Evolutionary conservation across 2,113 vertebrate genomes (phyloP).

Genomic region (Xenopus laevis): DNA sequence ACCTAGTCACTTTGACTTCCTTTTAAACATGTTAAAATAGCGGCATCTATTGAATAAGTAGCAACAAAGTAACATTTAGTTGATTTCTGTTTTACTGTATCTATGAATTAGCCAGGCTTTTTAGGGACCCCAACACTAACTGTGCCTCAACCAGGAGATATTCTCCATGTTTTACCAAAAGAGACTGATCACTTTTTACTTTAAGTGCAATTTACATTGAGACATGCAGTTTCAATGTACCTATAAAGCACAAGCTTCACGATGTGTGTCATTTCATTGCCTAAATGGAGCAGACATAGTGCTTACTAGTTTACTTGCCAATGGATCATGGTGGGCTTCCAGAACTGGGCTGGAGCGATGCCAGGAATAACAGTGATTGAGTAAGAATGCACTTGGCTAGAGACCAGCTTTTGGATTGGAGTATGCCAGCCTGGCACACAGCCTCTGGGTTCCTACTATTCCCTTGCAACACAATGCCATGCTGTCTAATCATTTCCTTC

Average conservation of each 20-base stretch:
- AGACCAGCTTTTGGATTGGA: slow-evolving; percentile 23
- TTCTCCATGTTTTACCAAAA: too few species aligned
- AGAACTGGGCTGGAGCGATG: slow-evolving; percentile 32
- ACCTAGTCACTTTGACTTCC: too few species aligned
- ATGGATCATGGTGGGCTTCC: slow-evolving; percentile 24
- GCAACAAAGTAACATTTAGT: too few species aligned
- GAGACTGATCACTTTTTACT: too few species aligned
- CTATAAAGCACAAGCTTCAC: neutral
- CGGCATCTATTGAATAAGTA: too few species aligned
- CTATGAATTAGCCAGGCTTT: too few species aligned
- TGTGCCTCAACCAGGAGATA: too few species aligned
- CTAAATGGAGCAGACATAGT: slow-evolving; percentile 15
- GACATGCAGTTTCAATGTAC: neutral
- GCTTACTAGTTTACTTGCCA: slow-evolving; percentile 26
- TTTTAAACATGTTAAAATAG: too few species aligned
- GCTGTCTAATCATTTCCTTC: slow-evolving; percentile 33
- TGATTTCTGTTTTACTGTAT: too few species aligned
- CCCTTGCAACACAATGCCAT: slow-evolving; percentile 24
- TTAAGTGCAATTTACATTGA: neutral
- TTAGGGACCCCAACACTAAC: too few species aligned
- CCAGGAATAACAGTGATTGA: slow-evolving; percentile 43
- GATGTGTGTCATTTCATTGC: slow-evolving; percentile 11
- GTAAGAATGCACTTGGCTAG: slow-evolving; percentile 28
- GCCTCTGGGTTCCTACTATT: slow-evolving; percentile 15
- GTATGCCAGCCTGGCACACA: slow-evolving; percentile 39